Evolutionary conservation across 2,888 invertebrate genomes (phyloP), one percentile per base, ranked within the genome.

Genomic region (Stomorhina lunata): DNA sequence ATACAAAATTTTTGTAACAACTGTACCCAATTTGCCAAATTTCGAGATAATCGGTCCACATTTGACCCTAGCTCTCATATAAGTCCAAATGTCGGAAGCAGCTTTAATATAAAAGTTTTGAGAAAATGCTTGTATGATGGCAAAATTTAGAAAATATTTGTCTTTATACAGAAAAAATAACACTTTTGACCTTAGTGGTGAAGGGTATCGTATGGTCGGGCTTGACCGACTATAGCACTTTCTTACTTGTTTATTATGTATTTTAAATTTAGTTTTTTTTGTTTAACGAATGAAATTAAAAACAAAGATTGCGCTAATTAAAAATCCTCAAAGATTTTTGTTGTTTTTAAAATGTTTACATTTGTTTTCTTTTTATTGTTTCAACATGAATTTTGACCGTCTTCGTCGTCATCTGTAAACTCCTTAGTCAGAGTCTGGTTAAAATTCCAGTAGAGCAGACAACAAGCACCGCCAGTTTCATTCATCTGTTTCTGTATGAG

Each of bases 251-350:
- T 32, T 29, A n/a, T n/a, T n/a, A n/a, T n/a, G n/a, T n/a, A n/a
- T 27, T 32, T 43, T 17, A 20, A 27, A 15, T 27, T 15, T 27
- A 37, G 2, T 29, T 37, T 48, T n/a, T n/a, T 15, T 65, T 34
- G 12, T 15, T 48, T 79, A 72, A 87, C 89, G 90, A 90, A 89
- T 85, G 87, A 86, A 88, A 88, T 86, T 87, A 90, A 90, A 90
- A 90, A 89, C 89, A 90, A 87, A 90, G 88, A 86, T 88, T 87
- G 89, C 91, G 90, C 90, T 90, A 90, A 90, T 90, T 90, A 90
- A 90, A 90, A 90, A 89, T 88, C 89, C 87, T 88, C 86, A 86
- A 88, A 77, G 72, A 63, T 61, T 73, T 76, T 66, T 81, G 63
- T 71, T 68, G 61, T 59, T 65, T 80, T 68, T 37, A 66, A 78